Base-by-base conservation (phyloP, 2,888 invertebrate species). In the Spialia ferax region DNA sequence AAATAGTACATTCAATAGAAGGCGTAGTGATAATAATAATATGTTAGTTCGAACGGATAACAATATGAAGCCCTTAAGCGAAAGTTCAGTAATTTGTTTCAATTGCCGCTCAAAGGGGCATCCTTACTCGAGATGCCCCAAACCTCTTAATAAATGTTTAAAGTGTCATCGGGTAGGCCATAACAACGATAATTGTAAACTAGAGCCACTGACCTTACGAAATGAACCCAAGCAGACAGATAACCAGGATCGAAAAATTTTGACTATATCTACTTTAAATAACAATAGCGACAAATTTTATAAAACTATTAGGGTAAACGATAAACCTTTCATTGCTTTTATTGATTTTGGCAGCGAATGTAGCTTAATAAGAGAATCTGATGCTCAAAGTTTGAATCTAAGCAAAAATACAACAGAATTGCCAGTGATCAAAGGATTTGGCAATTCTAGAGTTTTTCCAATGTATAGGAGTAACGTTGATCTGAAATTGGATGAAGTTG, bases 171-270 rank as follows among this genome's bases (percentile, higher is more conserved):
- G 10, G 3, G 35, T 35, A 35, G 35, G 38, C 38, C n/a, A 38
- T 4, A 38, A 38, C 42, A 42, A 42, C n/a, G 42, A n/a, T 15
- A 42, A 42, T 42, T 42, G 42, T 42, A n/a, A 42, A 15, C 42
- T 42, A 42, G n/a, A 42, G 42, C 42, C 42, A 42, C 5, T 42
- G n/a, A 42, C 7, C 15, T 15, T 15, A 42, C 42, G 42, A 15
- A 42, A 42, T n/a, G 42, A 42, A 15, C 6, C 42, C n/a, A 42
- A 42, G n/a, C 42, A 42, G 42, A 42, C 42, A 42, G 42, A n/a
- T n/a, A 42, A n/a, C 42, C 42, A 42, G n/a, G 42, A 42, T 42
- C 42, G 42, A 42, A 42, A 42, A 42, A 15, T 42, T 42, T 15
- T 42, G n/a, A 20, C n/a, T 42, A n/a, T n/a, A n/a, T 42, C n/a